Percentiles rank a stretch among this genome's conserved stretches.
phyloP scores from a whole-genome alignment of 2,113 vertebrate species.

The Anguilla rostrata region DNA sequence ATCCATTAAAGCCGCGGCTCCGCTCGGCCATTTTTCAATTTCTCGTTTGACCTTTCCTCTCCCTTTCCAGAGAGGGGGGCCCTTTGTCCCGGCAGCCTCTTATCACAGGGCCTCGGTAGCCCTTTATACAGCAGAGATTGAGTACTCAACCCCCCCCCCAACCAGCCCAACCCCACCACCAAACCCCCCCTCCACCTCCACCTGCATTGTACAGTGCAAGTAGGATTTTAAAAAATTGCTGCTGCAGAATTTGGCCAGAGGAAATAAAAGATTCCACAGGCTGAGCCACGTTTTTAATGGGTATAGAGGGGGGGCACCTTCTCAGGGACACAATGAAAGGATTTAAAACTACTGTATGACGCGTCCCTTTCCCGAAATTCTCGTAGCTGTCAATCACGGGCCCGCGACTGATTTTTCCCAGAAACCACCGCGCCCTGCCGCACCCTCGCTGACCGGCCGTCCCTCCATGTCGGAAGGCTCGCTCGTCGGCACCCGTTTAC shows the following conservation, averaged over 20 bases:
- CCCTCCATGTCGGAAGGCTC: too few relatives aligned
- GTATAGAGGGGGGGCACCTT: background rate
- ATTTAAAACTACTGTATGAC: background rate
- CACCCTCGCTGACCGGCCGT: too few relatives aligned
- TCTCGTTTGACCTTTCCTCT: slow-evolving; percentile 24
- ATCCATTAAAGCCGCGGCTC: slow-evolving; percentile 22
- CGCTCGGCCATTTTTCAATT: slow-evolving; percentile 26
- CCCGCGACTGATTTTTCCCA: too few relatives aligned
- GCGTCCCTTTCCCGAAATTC: too few relatives aligned
- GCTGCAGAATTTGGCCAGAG: background rate
- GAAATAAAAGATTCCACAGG: background rate
- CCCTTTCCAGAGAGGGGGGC: slow-evolving; percentile 14
- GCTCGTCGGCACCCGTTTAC: too few relatives aligned
- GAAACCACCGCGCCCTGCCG: too few relatives aligned
- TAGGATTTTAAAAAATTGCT: background rate
- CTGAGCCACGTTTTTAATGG: background rate
- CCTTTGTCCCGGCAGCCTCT: slow-evolving; percentile 13
- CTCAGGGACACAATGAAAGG: background rate
- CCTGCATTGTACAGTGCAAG: background rate
- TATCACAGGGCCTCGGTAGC: background rate
- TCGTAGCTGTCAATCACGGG: too few relatives aligned
- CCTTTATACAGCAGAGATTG: background rate
- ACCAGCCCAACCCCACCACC: background rate
- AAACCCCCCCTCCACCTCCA: too few relatives aligned
- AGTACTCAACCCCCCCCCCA: background rate